Base-by-base conservation (phyloP, 2,113 vertebrate genomes). In the Aegotheles bennettii region DNA sequence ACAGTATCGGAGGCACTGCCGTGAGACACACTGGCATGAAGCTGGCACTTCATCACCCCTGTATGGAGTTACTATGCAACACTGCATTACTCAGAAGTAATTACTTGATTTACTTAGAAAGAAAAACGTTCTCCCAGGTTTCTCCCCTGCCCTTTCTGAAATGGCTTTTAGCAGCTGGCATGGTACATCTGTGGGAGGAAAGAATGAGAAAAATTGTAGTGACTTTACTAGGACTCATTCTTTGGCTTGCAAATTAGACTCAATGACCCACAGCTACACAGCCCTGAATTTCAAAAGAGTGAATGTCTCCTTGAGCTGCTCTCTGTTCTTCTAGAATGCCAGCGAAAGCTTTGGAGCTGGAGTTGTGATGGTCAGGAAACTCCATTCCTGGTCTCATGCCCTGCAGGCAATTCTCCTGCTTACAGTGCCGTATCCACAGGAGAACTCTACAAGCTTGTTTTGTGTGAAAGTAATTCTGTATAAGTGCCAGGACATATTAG, bases 201-300 rank as follows among this genome's bases (percentile, higher is more conserved):
- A 93, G 94, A 94, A 95, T 79, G 93, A 88, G 90, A 95, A 94
- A 93, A 95, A 93, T 80, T 59, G 86, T 48, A 87, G 74, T 76
- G 80, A 92, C 79, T 96, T 95, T 77, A 63, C 36, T 47, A 88
- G 85, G 76, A 92, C 69, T 93, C 80, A 93, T 83, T 94, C 83
- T 90, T 93, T 92, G 90, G 93, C 88, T 96, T 96, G 60, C 64
- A 86, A 81, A 89, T 73, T 40, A 90, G 73, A 70, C 79, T 88
- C 43, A 64, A 82, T 85, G 78, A 96, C 87, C 91, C 82, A 88
- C 71, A 93, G 71, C 82, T 83, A 90, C 75, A 86, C 51, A 86
- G 54, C 38, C 51, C 40, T 86, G 88, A 95, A 94, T 96, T 96
- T 96, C 93, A 93, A 95, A 90, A 85, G 59, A 70, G 23, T 67